Evolutionary conservation across 2,113 vertebrate species (phyloP).

Genomic region (Barnardius zonarius): DNA sequence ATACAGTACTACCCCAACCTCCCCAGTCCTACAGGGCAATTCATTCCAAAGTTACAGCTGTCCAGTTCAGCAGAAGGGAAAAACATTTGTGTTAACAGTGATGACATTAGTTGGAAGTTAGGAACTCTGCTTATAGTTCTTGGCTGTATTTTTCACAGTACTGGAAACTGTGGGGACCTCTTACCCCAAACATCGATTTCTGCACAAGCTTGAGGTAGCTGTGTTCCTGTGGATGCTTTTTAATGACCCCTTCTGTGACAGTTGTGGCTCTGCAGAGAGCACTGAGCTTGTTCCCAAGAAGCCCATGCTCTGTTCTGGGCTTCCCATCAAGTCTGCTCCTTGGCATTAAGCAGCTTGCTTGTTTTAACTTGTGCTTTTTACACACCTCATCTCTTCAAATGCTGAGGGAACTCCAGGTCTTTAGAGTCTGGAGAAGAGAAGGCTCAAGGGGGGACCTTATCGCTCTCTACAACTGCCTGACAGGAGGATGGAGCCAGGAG

Average conservation of each 20-base stretch:
- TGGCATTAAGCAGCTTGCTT: not conserved
- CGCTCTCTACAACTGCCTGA: not conserved
- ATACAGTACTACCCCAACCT: fast-evolving
- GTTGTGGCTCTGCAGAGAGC: not conserved
- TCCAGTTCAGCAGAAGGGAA: not conserved
- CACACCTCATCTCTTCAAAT: not conserved
- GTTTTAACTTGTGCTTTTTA: not conserved
- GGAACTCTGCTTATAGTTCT: not conserved
- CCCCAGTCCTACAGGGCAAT: not conserved
- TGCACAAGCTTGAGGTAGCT: not conserved
- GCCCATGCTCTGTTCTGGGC: not conserved
- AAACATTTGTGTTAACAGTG: not conserved
- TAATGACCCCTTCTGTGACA: not conserved
- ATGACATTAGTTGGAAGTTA: not conserved
- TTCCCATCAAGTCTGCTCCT: not conserved
- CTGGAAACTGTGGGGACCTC: not conserved
- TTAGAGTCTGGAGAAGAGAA: not conserved
- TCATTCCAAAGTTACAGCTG: not conserved
- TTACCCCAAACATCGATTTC: not conserved
- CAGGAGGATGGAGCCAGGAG: not conserved
- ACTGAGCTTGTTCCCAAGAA: not conserved
- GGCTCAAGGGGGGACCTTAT: not conserved
- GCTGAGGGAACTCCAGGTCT: not conserved
- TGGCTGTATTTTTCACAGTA: not conserved
- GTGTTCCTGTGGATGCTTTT: not conserved